phyloP scores from a whole-genome alignment of 1,140 invertebrate species.

The Diorhabda sublineata region DNA sequence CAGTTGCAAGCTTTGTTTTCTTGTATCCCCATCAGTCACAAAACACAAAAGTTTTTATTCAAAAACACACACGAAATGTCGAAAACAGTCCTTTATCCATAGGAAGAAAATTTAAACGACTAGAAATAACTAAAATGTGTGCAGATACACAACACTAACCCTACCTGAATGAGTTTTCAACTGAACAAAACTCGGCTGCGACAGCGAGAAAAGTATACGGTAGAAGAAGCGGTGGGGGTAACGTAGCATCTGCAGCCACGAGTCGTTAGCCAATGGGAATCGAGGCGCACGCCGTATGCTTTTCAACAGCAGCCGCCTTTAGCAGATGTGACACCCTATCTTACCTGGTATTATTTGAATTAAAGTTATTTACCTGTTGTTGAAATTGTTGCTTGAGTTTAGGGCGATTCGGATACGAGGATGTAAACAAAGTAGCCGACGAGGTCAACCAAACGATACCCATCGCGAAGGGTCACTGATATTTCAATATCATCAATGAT shows the following conservation, averaged over 20 bases:
- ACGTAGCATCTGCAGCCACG: conserved; percentile 40
- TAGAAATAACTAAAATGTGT: conserved; percentile 1
- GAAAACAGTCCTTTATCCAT: conserved; percentile 5
- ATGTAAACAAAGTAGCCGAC: conserved; percentile 8
- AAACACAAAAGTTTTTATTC: conserved; percentile 20
- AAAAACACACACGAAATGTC: conserved; percentile 14
- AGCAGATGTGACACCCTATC: conserved; percentile 38
- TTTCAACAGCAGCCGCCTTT: conserved; percentile 20
- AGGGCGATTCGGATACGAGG: conserved; percentile 3
- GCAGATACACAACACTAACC: not conserved
- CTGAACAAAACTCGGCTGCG: conserved; percentile 23
- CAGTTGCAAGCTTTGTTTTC: conserved; percentile 39
- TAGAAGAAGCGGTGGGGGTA: conserved; percentile 31
- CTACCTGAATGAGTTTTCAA: conserved; percentile 10
- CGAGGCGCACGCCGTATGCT: conserved; percentile 40
- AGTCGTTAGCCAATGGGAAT: conserved; percentile 37
- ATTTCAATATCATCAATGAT: not conserved
- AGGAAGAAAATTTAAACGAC: not conserved
- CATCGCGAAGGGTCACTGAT: not conserved
- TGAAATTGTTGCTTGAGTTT: not conserved
- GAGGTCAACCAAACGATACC: conserved; percentile 5
- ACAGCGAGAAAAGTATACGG: conserved; percentile 26
- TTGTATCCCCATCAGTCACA: conserved; percentile 43
- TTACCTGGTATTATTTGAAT: conserved; percentile 16
- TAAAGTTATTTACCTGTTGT: conserved; percentile 26